phyloP scores from a whole-genome alignment of 2,113 vertebrate genomes.

The Pelobates fuscus region DNA sequence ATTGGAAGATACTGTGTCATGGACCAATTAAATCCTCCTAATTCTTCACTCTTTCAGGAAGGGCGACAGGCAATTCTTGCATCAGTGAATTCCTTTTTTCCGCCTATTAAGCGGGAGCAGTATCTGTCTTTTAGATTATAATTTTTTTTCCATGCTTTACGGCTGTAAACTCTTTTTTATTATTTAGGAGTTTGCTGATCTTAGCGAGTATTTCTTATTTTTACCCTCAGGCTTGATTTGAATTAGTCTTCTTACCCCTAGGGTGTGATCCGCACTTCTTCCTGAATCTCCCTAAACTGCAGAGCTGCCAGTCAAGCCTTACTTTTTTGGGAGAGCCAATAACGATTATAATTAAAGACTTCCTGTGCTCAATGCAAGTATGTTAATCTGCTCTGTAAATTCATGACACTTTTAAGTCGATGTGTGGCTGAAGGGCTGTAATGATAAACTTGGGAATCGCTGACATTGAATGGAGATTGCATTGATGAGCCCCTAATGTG shows the following conservation, averaged over 20 bases:
- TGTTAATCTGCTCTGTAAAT: constrained; percentile 15
- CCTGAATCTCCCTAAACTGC: neutral
- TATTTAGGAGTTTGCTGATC: constrained; percentile 1
- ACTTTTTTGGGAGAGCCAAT: neutral
- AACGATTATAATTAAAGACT: neutral
- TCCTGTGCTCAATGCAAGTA: neutral
- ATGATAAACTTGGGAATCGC: constrained; percentile 8
- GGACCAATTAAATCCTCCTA: neutral
- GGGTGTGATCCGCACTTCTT: neutral
- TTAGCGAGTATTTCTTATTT: neutral
- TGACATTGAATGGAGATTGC: constrained; percentile 4
- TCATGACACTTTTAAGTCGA: constrained; percentile 7
- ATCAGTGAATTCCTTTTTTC: neutral
- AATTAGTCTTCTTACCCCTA: neutral
- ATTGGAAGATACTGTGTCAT: neutral
- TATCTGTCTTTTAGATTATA: neutral
- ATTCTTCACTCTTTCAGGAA: neutral
- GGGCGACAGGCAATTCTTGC: neutral
- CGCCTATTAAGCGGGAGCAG: neutral
- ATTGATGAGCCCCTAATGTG: constrained; percentile 13
- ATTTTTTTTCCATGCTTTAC: neutral
- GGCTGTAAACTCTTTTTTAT: neutral
- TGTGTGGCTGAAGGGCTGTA: neutral
- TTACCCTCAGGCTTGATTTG: constrained; percentile 5
- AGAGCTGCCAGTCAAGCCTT: constrained; percentile 22